A percentile compares a stretch with the other conserved stretches of the same genome.
These are phyloP conservation scores for Heliornis fulica DNA, from an alignment of 2,113 vertebrate genomes.

Conservation along the genomic window DNA sequence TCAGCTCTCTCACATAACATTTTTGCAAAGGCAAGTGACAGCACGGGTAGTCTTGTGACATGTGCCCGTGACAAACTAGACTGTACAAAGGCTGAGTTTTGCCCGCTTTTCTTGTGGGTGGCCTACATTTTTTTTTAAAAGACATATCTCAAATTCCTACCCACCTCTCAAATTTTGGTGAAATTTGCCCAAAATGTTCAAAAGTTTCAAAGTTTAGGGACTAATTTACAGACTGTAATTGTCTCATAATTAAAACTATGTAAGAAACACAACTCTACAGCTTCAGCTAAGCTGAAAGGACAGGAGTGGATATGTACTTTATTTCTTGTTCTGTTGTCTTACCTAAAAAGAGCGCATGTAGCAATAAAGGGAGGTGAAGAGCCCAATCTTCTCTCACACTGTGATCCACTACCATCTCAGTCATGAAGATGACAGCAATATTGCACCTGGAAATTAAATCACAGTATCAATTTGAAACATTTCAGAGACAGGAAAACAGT, in stretches of 20 bases:
- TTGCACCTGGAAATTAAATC: slow-evolving; percentile 84
- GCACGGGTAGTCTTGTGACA: not conserved
- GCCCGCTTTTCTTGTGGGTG: not conserved
- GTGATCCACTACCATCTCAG: slow-evolving; percentile 98
- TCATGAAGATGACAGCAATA: slow-evolving; percentile 98
- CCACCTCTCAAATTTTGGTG: not conserved
- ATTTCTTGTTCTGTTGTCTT: slow-evolving; percentile 41
- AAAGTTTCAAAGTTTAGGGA: not conserved
- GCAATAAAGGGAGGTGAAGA: slow-evolving; percentile 89
- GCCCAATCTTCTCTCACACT: slow-evolving; percentile 98
- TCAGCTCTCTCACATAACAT: not conserved
- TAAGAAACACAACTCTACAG: not conserved
- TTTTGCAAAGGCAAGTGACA: not conserved
- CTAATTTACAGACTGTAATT: not conserved
- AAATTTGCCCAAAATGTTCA: not conserved
- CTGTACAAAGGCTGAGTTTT: not conserved
- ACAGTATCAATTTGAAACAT: not conserved
- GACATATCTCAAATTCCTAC: not conserved
- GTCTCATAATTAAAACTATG: not conserved
- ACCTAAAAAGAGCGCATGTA: slow-evolving; percentile 97
- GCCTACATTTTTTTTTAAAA: rapidly evolving
- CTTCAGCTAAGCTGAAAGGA: not conserved
- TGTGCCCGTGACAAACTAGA: not conserved
- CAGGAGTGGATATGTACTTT: not conserved
- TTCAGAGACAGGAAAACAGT: not conserved